Base-by-base conservation (phyloP, 1,140 invertebrate species). In the Calliphora vicina region DNA sequence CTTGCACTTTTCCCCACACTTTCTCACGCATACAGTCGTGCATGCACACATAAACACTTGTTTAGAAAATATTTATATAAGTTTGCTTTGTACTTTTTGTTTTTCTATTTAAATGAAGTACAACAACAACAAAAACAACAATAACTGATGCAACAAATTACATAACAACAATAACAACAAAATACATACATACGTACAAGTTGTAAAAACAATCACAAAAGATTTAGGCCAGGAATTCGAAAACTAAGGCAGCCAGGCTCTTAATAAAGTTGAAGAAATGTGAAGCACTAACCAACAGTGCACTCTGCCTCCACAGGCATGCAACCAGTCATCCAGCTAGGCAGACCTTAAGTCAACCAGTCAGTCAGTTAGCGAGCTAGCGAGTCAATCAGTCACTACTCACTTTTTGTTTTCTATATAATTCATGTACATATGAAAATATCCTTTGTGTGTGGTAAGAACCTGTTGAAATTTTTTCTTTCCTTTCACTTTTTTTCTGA, bases 391-490 rank as follows among this genome's bases (percentile, higher is more conserved):
- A 67, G 61, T 67, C 9, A 23, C n/a, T 23, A 25, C 61, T 6
- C 9, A 6, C n/a, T n/a, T n/a, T n/a, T n/a, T 25, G 61, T 1
- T 67, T 23, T 23, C 8, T 67, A 23, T n/a, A 67, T n/a, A n/a
- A n/a, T n/a, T n/a, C n/a, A n/a, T n/a, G 8, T 20, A 23, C n/a
- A 17, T 8, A 67, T 25, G 20, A 67, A 67, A 67, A 20, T 67
- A 23, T 23, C n/a, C 61, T 67, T 67, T 67, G 4, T 67, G 6
- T 78, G 35, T 43, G n/a, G 8, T 25, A 67, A 78, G 35, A 78
- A 78, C 74, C 74, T 78, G 74, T 78, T 78, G 74, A 78, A 78
- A 78, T 20, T 78, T 78, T 43, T 43, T 43, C 15, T 78, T 78
- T 43, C 35, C 17, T 78, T 78, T 78, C 35, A 35, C 35, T 35